Base-by-base conservation (phyloP, 2,888 invertebrate species). In the Schizotus pectinicornis region DNA sequence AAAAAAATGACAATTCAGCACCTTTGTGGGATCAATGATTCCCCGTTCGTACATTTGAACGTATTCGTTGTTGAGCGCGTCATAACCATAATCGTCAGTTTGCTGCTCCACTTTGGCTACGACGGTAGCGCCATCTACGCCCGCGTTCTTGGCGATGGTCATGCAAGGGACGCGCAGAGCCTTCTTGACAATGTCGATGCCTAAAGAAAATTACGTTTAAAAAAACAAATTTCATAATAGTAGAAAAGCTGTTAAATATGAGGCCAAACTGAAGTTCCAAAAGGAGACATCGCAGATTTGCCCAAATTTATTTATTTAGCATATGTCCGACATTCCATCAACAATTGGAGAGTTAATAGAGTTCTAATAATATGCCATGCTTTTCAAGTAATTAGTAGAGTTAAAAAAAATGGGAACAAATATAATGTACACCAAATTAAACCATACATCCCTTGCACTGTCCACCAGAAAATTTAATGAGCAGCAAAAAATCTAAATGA, bases 41-140 rank as follows among this genome's bases (percentile, higher is more conserved):
- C 82, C 82, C 47, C 75, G 73, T 66, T 81, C 79, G 56, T 76
- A 77, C 81, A 82, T 80, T 59, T 82, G 74, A 7, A 77, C 81
- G 62, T 77, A 82, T 71, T 81, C 78, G 57, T 79, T 79, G 55
- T 78, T 80, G 12, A 78, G 66, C 0, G 81, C 82, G 70, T 82
- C 80, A 58, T 81, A 82, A 33, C 82, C 82, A 63, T 71, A 79
- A 62, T 81, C 80, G 33, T 79, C 79, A 8, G 85, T 81, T 63
- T 89, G 83, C 63, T 91, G 91, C 72, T 94, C 88, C 1, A 99
- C 92, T 81, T 95, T 97, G 50, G 95, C 94, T 5, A 81, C 80
- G 36, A 81, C 78, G 45, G 78, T 72, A 5, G 80, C 75, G 14
- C 79, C 79, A 70, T 82, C 81, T 38, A 78, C 78, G 36, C 82